phyloP scores from a whole-genome alignment of 2,888 invertebrate genomes.

The Alentia gelatinosa region DNA sequence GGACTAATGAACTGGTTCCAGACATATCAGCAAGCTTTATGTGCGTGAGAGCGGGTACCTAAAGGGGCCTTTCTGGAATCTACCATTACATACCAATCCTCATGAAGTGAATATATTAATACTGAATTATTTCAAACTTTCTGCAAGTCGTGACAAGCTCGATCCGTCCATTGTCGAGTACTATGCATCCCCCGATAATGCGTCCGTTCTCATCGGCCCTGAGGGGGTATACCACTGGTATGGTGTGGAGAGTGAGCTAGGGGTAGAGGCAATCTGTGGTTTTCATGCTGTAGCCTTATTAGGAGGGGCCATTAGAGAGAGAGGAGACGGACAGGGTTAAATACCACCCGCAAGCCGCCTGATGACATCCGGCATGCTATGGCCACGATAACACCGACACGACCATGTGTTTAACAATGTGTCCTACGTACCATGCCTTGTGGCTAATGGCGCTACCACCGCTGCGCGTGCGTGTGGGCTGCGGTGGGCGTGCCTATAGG shows the following conservation, averaged over 20 bases:
- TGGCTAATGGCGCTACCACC: too few species aligned
- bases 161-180: background rate
- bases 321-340: background rate
- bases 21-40: too few species aligned
- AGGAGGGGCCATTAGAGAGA: background rate
- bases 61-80: too few species aligned
- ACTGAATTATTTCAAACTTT: background rate
- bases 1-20: too few species aligned
- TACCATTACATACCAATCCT: too few species aligned
- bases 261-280: background rate
- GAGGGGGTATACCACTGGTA: background rate
- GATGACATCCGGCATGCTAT: slow-evolving; percentile 5
- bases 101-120: background rate
- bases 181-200: background rate
- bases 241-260: background rate
- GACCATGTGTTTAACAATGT: too few species aligned
- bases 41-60: too few species aligned
- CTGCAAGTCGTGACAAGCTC: background rate
- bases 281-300: background rate
- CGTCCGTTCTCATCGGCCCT: background rate
- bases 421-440: too few species aligned
- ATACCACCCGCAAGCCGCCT: background rate
- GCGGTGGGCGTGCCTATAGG: background rate
- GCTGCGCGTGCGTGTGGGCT: too few species aligned
- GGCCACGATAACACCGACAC: background rate